phyloP scores from a whole-genome alignment of 2,113 vertebrate species.

The Passer domesticus region DNA sequence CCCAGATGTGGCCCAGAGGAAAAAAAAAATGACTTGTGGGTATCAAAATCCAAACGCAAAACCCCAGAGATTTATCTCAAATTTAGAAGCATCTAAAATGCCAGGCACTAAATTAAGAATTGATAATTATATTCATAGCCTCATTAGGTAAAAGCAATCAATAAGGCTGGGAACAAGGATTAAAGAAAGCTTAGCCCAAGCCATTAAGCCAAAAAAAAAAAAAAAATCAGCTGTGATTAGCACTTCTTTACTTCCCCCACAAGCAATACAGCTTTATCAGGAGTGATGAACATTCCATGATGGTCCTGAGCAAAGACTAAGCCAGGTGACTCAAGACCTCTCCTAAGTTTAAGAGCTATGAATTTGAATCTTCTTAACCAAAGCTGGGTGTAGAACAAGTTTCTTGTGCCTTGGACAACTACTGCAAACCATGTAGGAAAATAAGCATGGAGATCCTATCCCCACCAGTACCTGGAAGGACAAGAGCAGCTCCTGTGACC shows the following conservation, averaged over 20 bases:
- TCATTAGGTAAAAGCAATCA: neutral
- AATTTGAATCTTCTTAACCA: neutral
- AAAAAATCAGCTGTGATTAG: neutral
- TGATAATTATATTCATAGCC: neutral
- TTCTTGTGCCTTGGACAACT: neutral
- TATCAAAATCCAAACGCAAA: neutral
- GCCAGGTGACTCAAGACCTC: neutral
- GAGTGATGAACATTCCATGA: neutral
- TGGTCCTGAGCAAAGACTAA: neutral
- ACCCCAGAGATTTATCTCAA: neutral
- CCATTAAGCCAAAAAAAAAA: neutral
- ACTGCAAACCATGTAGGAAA: neutral
- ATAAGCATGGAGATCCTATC: neutral
- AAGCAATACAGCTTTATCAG: neutral
- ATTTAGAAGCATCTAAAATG: neutral
- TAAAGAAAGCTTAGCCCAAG: neutral
- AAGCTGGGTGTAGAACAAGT: neutral
- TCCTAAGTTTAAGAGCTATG: neutral
- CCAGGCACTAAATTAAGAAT: neutral
- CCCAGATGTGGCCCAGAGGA: neutral
- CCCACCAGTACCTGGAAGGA: neutral
- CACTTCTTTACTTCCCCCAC: neutral
- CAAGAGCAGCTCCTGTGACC: fast-evolving
- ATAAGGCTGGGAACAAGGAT: neutral
- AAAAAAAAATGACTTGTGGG: neutral